Conservation (phyloP, 2,888 invertebrate genomes). For the Onchidella celtica region DNA sequence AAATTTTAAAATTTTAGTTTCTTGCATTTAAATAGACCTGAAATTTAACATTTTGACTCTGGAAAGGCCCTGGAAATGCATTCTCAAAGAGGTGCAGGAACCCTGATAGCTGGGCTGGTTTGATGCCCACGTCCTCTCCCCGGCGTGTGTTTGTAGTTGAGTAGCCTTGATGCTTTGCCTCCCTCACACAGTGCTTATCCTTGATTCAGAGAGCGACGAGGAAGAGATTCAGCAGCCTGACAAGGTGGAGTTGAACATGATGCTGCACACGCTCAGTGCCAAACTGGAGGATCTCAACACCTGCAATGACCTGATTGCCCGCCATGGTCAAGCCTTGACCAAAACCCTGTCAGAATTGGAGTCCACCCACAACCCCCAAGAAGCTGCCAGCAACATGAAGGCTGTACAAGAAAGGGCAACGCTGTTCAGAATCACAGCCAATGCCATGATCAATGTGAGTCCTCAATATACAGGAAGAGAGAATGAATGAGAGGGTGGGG, state of each 20-base stretch:
- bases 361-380: conserved; percentile 74
- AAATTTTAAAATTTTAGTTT: no score
- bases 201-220: conserved; percentile 84
- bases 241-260: conserved; percentile 82
- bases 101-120: no score
- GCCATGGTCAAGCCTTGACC: conserved; percentile 92
- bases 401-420: conserved; percentile 95
- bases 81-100: no score
- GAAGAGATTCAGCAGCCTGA: conserved; percentile 77
- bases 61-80: no score
- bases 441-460: conserved; percentile 96
- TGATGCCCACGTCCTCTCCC: no score
- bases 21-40: no score
- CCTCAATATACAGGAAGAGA: no score
- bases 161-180: no score
- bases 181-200: conserved; percentile 52
- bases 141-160: no score
- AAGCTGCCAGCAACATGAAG: conserved; percentile 83
- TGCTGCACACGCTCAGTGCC: conserved; percentile 84
- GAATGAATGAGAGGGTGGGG: no score
- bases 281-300: conserved; percentile 94
- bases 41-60: no score
- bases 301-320: conserved; percentile 93
- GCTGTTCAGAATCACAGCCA: conserved; percentile 95
- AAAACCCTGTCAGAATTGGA: conserved; percentile 80